Conservation (phyloP, 2,113 vertebrate genomes). For the Ginglymostoma cirratum region DNA sequence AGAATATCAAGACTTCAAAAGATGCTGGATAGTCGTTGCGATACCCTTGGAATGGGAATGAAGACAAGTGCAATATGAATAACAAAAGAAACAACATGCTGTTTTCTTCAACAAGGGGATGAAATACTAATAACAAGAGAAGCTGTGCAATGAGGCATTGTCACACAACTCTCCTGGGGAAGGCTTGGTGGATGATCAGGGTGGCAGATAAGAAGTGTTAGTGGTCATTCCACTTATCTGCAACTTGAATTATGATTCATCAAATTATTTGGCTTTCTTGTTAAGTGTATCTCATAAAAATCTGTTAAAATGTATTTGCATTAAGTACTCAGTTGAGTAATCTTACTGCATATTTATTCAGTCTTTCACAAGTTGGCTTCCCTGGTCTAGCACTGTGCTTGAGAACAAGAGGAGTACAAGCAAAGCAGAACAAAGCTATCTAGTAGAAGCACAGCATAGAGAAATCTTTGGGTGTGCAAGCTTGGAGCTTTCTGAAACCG, state of each 20-base stretch:
- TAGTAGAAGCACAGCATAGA: slow-evolving; percentile 79
- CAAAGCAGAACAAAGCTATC: slow-evolving; percentile 88
- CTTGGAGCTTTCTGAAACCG: slow-evolving; percentile 79
- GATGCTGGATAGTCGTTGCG: neutral
- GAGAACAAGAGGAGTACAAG: slow-evolving; percentile 90
- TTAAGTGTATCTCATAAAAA: neutral
- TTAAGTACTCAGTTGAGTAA: neutral
- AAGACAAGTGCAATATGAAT: neutral
- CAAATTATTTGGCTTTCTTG: slow-evolving; percentile 8
- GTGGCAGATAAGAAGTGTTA: neutral
- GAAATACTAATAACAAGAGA: neutral
- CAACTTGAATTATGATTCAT: no score
- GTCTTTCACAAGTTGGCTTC: neutral
- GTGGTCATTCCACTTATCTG: neutral
- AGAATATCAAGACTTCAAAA: neutral
- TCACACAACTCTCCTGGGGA: neutral
- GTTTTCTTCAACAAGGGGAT: neutral
- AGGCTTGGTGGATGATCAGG: neutral
- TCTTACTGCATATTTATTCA: neutral
- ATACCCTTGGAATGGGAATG: neutral
- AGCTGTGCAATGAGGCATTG: neutral
- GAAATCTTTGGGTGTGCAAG: slow-evolving; percentile 78
- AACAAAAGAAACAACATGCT: neutral
- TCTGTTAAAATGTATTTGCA: neutral
- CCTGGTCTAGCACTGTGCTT: slow-evolving; percentile 71